Percentiles rank a stretch among this genome's conserved stretches.
Evolutionary conservation across 1,140 invertebrate species (phyloP).

Genomic region (Bombus confusus): DNA sequence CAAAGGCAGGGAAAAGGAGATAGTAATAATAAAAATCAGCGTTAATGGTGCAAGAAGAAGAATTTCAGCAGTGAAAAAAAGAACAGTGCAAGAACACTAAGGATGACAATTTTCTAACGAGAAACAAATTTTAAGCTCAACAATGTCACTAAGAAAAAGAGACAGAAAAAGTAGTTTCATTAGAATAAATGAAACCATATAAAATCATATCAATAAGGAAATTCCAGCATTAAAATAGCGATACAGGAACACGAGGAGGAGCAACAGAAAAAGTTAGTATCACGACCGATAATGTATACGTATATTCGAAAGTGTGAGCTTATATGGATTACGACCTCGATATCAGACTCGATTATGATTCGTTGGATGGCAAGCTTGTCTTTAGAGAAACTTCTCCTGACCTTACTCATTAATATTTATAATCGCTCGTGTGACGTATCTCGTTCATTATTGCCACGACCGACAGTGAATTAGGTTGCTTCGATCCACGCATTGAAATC

Average conservation of each 20-base stretch:
- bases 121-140: too few relatives aligned
- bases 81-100: too few relatives aligned
- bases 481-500: neutral
- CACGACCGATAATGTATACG: neutral
- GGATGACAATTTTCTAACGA: too few relatives aligned
- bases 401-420: conserved; percentile 65
- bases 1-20: too few relatives aligned
- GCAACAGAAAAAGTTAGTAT: too few relatives aligned
- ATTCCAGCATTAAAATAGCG: neutral
- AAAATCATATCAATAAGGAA: neutral
- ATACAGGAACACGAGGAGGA: neutral
- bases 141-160: neutral
- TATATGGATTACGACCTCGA: conserved; percentile 55
- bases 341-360: conserved; percentile 53
- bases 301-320: conserved; percentile 59
- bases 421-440: conserved; percentile 42
- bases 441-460: conserved; percentile 26
- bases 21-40: too few relatives aligned
- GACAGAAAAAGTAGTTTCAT: neutral
- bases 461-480: conserved; percentile 17
- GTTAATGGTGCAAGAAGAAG: too few relatives aligned
- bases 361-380: conserved; percentile 21
- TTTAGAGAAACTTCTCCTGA: conserved; percentile 58
- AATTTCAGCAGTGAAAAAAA: too few relatives aligned
- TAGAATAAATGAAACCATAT: too few relatives aligned